Evolutionary conservation across 2,888 invertebrate genomes (phyloP), one percentile per base, ranked within the genome.

Genomic region (Scaptomyza tumidula): DNA sequence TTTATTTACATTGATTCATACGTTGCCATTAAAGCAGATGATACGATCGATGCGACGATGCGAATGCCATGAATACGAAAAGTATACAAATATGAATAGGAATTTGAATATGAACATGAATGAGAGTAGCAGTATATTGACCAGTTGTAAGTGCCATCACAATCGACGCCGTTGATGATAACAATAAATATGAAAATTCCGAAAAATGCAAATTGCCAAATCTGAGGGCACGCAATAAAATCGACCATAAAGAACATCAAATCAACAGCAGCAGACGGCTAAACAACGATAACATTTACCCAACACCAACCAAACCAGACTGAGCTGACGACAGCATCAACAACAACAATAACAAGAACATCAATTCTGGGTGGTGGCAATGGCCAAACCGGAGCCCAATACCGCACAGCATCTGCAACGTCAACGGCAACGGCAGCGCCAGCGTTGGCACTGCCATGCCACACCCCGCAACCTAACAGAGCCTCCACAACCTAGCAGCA

Each of bases 151-250:
- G 43, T 50, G 74, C 52, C 69, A 70, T 50, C 67, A 45, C 60
- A 72, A 39, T 54, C 66, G 72, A 64, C 57, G 78, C 64, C 63
- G 45, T 53, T 64, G 75, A 71, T 71, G 78, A 70, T 74, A 69
- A 79, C 73, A 73, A 76, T 72, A 75, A 77, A 85, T 76, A 79
- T 80, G 72, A 86, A 76, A 80, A 79, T 76, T 74, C 75, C 70
- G 4, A 79, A 76, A 75, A 75, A 80, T 78, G 74, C 73, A 81
- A 81, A 81, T 81, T 71, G 71, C 70, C 71, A 76, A 80, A 81
- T 81, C 81, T 70, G 74, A 70, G 58, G 62, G 67, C 35, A 74
- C 64, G 66, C 79, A 76, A 81, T 81, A 81, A 81, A 81, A 81
- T 61, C 64, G 69, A 57, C 72, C 71, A 81, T 81, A 79, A 81